Evolutionary conservation across 2,113 vertebrate species (phyloP).

Genomic region (Mohoua ochrocephala): DNA sequence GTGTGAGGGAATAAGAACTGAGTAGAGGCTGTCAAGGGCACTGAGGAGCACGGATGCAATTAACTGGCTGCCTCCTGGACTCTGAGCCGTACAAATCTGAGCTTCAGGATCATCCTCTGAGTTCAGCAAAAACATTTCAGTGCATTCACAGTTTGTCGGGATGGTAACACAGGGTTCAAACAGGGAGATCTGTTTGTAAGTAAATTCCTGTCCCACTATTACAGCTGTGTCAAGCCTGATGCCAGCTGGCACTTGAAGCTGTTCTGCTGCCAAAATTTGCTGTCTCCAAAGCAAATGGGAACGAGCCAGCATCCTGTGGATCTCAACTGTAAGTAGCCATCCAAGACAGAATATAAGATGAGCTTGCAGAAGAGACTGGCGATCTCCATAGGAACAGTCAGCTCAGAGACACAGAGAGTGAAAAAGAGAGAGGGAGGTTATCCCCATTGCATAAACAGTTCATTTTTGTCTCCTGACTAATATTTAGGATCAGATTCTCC

Average conservation of each 20-base stretch:
- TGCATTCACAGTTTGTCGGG: background rate
- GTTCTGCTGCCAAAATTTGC: background rate
- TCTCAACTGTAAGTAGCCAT: background rate
- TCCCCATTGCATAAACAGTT: constrained; percentile 1
- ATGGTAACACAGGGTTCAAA: background rate
- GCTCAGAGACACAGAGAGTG: background rate
- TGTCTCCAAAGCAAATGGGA: constrained; percentile 5
- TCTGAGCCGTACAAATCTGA: background rate
- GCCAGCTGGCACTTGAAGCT: background rate
- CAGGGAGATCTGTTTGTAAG: background rate
- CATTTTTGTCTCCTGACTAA: constrained; percentile 57
- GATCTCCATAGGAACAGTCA: background rate
- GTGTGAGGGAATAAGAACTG: background rate
- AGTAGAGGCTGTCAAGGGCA: background rate
- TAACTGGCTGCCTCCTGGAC: background rate
- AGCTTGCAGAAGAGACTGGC: background rate
- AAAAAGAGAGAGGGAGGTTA: background rate
- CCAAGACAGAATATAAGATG: background rate
- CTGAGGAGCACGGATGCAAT: background rate
- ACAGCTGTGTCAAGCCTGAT: constrained; percentile 15
- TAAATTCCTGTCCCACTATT: constrained; percentile 2
- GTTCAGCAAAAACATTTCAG: background rate
- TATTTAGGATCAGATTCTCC: constrained; percentile 42
- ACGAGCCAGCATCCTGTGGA: background rate
- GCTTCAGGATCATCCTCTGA: background rate